phyloP scores from a whole-genome alignment of 2,888 invertebrate species.

The Bruchidius siliquastri region DNA sequence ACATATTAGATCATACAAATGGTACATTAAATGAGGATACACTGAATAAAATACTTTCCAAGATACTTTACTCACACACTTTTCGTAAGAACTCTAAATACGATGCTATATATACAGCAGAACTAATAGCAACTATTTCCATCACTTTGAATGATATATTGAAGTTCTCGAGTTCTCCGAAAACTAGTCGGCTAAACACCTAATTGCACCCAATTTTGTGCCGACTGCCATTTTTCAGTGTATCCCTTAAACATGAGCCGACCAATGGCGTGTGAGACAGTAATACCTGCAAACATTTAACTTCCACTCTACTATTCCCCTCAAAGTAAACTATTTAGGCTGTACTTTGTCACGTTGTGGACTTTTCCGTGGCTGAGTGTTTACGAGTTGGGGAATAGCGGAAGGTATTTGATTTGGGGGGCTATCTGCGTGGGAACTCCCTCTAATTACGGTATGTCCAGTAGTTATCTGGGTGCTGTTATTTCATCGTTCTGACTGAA shows the following conservation, averaged over 20 bases:
- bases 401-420: not conserved
- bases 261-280: not conserved
- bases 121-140: not conserved
- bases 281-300: not conserved
- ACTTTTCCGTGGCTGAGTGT: not conserved
- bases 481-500: too few relatives aligned
- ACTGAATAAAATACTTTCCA: too few relatives aligned
- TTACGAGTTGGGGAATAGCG: not conserved
- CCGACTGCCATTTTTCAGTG: not conserved
- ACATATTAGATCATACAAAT: too few relatives aligned
- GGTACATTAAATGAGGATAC: too few relatives aligned
- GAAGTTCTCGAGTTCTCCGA: not conserved
- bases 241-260: not conserved
- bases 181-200: not conserved
- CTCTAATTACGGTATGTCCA: not conserved
- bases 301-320: not conserved
- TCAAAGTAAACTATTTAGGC: not conserved
- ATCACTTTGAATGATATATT: not conserved
- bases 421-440: not conserved
- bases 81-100: too few relatives aligned
- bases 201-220: not conserved
- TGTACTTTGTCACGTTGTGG: not conserved
- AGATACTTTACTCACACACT: too few relatives aligned
- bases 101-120: too few relatives aligned
- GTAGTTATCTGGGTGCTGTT: not conserved